phyloP scores from a whole-genome alignment of 2,888 invertebrate species.

The Drosophila meridionalis region DNA sequence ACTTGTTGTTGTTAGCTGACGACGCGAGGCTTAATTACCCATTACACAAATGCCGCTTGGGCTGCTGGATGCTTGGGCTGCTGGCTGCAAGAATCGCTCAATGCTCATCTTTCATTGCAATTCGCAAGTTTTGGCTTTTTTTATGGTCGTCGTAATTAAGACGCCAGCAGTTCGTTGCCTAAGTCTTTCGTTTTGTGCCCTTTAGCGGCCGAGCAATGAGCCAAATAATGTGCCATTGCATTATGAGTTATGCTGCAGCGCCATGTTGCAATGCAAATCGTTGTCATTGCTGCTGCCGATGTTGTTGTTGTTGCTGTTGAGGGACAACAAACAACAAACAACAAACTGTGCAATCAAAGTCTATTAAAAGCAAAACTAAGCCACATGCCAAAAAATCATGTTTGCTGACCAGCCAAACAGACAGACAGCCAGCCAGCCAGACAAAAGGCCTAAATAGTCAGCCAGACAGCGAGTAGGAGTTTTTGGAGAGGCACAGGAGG shows the following conservation, averaged over 20 bases:
- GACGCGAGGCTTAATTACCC: conserved; percentile 74
- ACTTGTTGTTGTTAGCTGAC: conserved; percentile 53
- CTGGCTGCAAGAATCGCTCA: conserved; percentile 55
- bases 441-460: conserved; percentile 17
- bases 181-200: conserved; percentile 70
- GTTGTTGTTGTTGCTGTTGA: conserved; percentile 27
- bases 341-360: conserved; percentile 63
- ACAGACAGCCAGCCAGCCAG: conserved; percentile 22
- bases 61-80: conserved; percentile 42
- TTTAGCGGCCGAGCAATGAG: conserved; percentile 44
- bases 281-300: conserved; percentile 48
- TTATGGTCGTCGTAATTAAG: conserved; percentile 62
- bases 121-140: conserved; percentile 25
- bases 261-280: conserved; percentile 76
- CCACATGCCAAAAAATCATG: conserved; percentile 75
- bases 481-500: background rate
- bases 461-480: conserved; percentile 15
- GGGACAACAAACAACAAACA: conserved; percentile 53
- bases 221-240: conserved; percentile 73
- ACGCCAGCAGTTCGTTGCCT: conserved; percentile 68
- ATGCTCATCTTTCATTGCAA: conserved; percentile 15
- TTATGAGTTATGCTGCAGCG: conserved; percentile 63
- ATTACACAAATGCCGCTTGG: conserved; percentile 72
- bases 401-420: conserved; percentile 52
- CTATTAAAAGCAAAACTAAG: conserved; percentile 78